Conservation (phyloP, 2,113 vertebrate species). For the Tragulus kanchil region DNA sequence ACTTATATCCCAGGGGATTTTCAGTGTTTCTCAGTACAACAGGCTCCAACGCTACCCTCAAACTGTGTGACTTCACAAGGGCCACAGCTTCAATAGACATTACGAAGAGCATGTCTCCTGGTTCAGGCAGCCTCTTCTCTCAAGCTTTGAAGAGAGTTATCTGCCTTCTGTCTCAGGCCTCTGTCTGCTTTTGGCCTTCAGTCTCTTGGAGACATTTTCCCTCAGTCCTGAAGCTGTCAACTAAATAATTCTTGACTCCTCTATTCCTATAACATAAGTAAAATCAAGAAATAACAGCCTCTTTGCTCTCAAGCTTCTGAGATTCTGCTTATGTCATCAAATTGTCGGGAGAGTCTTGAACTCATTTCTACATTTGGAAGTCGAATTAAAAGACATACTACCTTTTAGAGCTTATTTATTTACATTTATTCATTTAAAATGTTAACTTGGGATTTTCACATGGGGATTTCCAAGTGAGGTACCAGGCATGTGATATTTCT, state of each 20-base stretch:
- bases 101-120: not conserved
- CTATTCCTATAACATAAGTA: not conserved
- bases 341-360: too few relatives aligned
- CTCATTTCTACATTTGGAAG: too few relatives aligned
- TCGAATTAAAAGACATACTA: too few relatives aligned
- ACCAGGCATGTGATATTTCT: slow-evolving; percentile 33
- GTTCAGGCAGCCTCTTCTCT: not conserved
- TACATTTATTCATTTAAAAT: slow-evolving; percentile 63
- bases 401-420: not conserved
- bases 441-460: slow-evolving; percentile 18
- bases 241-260: not conserved
- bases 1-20: not conserved
- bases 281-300: not conserved
- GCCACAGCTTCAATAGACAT: not conserved
- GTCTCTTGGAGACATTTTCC: not conserved
- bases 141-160: not conserved
- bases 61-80: not conserved
- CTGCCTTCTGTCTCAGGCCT: not conserved
- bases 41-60: not conserved
- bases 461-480: slow-evolving; percentile 59
- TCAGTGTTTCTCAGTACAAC: not conserved
- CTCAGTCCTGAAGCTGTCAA: not conserved
- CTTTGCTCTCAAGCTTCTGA: too few relatives aligned
- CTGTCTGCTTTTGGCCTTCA: not conserved
- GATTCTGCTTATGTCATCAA: too few relatives aligned